phyloP scores from a whole-genome alignment of 2,113 vertebrate genomes.

The Myotis yumanensis region DNA sequence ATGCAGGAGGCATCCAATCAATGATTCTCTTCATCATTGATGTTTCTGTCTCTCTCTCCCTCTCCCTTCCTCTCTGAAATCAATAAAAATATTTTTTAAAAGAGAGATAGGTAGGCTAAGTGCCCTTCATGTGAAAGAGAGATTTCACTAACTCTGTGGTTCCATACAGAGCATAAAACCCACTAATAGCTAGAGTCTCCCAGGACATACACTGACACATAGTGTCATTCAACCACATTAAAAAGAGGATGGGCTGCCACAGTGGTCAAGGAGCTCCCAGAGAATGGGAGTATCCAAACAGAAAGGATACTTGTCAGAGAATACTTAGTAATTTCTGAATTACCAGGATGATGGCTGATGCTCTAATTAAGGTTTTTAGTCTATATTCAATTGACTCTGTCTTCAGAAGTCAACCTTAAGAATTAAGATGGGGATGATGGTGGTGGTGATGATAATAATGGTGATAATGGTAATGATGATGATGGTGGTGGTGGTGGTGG shows the following conservation, averaged over 20 bases:
- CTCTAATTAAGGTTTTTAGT: neutral
- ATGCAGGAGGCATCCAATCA: no score
- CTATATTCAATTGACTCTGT: neutral
- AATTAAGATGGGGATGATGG: neutral
- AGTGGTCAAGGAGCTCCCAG: neutral
- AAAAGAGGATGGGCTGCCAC: neutral
- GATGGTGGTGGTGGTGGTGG: accelerated
- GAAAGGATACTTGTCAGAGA: neutral
- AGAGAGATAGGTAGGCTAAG: no score
- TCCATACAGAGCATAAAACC: neutral
- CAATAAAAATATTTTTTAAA: neutral
- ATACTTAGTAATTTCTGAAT: neutral
- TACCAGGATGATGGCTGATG: no score
- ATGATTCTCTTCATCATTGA: no score
- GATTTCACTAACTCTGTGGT: neutral
- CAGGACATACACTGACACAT: neutral
- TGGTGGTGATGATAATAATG: neutral
- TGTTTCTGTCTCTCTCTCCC: no score
- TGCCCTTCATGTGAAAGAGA: neutral
- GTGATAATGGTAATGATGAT: accelerated
- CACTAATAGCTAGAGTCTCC: neutral
- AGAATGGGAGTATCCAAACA: neutral
- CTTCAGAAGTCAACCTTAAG: neutral
- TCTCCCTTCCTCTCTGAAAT: no score
- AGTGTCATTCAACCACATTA: neutral